Evolutionary conservation across 2,888 invertebrate genomes (phyloP).

Genomic region (Volucella inanis): DNA sequence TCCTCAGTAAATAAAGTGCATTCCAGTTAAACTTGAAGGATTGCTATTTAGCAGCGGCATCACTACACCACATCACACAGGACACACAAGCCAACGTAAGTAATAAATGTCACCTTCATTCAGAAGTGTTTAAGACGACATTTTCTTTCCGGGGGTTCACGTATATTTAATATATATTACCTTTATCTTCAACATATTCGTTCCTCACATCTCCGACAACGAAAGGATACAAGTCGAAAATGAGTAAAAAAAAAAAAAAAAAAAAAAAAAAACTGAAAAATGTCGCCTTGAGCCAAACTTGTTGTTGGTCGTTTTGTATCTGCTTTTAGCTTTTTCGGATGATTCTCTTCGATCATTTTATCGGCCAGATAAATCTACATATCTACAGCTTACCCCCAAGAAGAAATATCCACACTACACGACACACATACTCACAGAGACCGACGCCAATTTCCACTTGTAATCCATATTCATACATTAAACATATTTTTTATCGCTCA

Average conservation of each 20-base stretch:
- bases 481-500: conserved; percentile 73
- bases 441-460: conserved; percentile 72
- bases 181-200: conserved; percentile 35
- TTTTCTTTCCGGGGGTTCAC: conserved; percentile 73
- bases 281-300: conserved; percentile 70
- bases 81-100: conserved; percentile 66
- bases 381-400: conserved; percentile 57
- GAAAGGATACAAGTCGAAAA: conserved; percentile 24
- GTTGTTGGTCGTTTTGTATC: conserved; percentile 48
- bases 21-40: conserved; percentile 25
- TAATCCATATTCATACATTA: conserved; percentile 79
- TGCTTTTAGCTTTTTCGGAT: conserved; percentile 46
- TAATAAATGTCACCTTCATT: conserved; percentile 74
- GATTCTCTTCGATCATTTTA: conserved; percentile 66
- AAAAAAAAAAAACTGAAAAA: conserved; percentile 29
- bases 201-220: conserved; percentile 29
- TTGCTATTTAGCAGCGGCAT: conserved; percentile 22
- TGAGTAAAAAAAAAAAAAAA: conserved; percentile 1
- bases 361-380: conserved; percentile 67
- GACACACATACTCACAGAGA: conserved; percentile 11
- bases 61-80: conserved; percentile 33
- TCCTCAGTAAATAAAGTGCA: conserved; percentile 27
- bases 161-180: conserved; percentile 68
- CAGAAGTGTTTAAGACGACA: conserved; percentile 74
- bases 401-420: conserved; percentile 17